Conservation (phyloP, 1,140 invertebrate species). For the Eumaeus atala region DNA sequence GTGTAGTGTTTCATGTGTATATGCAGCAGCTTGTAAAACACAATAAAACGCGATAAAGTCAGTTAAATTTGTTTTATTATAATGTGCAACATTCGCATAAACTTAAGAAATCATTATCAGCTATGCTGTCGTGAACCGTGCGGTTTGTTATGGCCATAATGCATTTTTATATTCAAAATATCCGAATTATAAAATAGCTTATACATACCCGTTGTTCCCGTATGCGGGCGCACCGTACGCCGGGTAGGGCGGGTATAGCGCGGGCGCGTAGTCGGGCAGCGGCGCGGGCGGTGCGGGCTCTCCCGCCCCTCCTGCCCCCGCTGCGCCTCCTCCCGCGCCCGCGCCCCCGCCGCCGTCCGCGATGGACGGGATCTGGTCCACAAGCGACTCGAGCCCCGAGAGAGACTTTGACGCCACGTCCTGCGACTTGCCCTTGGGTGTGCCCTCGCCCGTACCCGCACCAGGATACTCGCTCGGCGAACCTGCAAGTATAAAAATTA, state of each 20-base stretch:
- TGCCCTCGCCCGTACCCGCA: slow-evolving; percentile 35
- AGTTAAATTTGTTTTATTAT: too few species aligned
- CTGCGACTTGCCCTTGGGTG: slow-evolving; percentile 71
- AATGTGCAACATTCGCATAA: too few species aligned
- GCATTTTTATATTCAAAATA: too few species aligned
- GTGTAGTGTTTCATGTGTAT: too few species aligned
- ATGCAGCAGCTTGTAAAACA: too few species aligned
- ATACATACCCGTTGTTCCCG: slow-evolving; percentile 46
- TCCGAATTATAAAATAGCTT: not conserved
- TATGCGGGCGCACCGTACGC: slow-evolving; percentile 49
- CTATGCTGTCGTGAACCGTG: too few species aligned
- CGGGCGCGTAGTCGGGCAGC: slow-evolving; percentile 59
- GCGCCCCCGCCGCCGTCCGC: slow-evolving; percentile 74
- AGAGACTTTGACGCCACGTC: slow-evolving; percentile 90
- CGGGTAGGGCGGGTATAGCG: slow-evolving; percentile 48
- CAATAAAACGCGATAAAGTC: too few species aligned
- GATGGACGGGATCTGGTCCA: slow-evolving; percentile 93
- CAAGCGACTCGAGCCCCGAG: slow-evolving; percentile 90
- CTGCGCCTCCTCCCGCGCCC: slow-evolving; percentile 26
- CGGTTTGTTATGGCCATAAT: not conserved
- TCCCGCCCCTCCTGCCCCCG: too few species aligned
- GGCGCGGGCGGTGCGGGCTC: slow-evolving; percentile 39
- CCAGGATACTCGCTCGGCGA: slow-evolving; percentile 46
- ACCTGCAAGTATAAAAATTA: slow-evolving; percentile 25
- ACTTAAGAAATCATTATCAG: too few species aligned